Conservation (phyloP, 1,140 invertebrate genomes). For the Pseudomyrmex flavicornis region DNA sequence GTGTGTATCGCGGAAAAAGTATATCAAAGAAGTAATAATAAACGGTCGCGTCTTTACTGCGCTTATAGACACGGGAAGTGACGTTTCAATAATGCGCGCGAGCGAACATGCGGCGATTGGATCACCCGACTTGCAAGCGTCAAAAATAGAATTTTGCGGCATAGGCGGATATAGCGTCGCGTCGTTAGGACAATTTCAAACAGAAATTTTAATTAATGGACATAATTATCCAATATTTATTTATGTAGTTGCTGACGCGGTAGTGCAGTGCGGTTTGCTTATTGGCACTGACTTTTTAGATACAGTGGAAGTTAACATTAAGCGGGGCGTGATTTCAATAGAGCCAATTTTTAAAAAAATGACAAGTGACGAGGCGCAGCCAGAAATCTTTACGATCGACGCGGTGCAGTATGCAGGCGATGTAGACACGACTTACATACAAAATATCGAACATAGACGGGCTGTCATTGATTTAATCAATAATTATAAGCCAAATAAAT, state of each 20-base stretch:
- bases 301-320: constrained; percentile 28
- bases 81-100: constrained; percentile 19
- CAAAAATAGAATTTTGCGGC: background rate
- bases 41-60: background rate
- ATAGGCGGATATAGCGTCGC: background rate
- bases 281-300: constrained; percentile 27
- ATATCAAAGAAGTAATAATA: background rate
- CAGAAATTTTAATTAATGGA: background rate
- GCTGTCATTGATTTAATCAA: constrained; percentile 1
- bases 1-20: background rate
- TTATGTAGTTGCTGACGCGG: background rate
- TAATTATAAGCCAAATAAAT: constrained; percentile 36
- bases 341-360: background rate
- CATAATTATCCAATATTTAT: constrained; percentile 4
- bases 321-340: background rate
- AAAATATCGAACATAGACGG: background rate
- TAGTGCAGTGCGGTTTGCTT: background rate
- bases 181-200: background rate
- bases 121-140: background rate
- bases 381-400: constrained; percentile 2
- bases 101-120: background rate
- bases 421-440: constrained; percentile 15
- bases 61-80: constrained; percentile 28
- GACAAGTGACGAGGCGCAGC: background rate
- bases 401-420: background rate